A percentile compares a stretch with the other conserved stretches of the same genome.
Conservation (phyloP, 2,888 invertebrate genomes). For the Saturnia japonica region DNA sequence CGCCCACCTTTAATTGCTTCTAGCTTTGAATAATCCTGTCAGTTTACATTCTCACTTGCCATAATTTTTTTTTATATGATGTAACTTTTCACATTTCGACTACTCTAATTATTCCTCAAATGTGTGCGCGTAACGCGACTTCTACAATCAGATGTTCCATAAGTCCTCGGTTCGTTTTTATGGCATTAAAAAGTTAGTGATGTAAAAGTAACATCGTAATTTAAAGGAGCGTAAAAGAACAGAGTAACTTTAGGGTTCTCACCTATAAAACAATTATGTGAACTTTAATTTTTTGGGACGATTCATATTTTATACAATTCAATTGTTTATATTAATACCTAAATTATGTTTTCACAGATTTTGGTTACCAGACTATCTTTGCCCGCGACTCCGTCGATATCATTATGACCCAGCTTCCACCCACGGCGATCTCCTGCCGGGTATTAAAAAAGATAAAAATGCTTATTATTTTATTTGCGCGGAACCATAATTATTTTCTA, state of each 20-base stretch:
- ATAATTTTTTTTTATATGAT: not conserved
- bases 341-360: no score
- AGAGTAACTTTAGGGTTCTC: constrained; percentile 20
- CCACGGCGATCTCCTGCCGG: no score
- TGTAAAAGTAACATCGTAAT: constrained; percentile 50
- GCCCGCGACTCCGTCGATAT: no score
- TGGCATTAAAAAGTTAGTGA: constrained; percentile 36
- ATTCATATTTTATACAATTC: not conserved
- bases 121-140: not conserved
- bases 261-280: constrained; percentile 22
- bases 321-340: not conserved
- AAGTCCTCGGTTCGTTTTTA: constrained; percentile 24
- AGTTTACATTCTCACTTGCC: not conserved
- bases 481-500: no score
- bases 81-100: not conserved
- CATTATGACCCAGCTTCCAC: no score
- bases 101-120: not conserved
- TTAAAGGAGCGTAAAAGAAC: constrained; percentile 48
- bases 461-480: no score
- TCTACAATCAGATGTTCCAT: constrained; percentile 26
- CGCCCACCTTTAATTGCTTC: no score
- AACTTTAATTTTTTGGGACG: not conserved
- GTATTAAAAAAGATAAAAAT: no score
- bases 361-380: no score
- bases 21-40: not conserved